Conservation (phyloP, 2,113 vertebrate species). For the Uria aalge region DNA sequence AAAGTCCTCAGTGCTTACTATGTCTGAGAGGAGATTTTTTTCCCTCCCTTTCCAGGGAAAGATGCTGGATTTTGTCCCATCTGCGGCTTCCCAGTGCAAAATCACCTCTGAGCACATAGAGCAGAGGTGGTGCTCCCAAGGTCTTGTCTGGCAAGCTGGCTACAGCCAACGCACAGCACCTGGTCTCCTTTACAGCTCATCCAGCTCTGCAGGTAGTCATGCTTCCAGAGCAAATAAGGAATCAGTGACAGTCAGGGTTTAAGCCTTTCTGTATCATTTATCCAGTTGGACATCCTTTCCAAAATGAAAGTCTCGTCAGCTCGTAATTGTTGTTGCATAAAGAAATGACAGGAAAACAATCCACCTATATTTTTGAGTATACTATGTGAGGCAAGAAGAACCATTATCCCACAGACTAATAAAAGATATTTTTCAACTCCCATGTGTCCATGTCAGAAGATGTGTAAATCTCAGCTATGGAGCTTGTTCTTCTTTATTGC, state of each 20-base stretch:
- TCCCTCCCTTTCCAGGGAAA: not conserved
- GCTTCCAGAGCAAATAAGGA: not conserved
- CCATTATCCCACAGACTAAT: not conserved
- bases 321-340: not conserved
- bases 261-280: not conserved
- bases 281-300: not conserved
- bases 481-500: not conserved
- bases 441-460: not conserved
- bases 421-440: not conserved
- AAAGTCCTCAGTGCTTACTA: not conserved
- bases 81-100: not conserved
- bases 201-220: not conserved
- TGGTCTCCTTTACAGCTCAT: not conserved
- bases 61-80: not conserved
- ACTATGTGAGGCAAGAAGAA: not conserved
- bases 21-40: not conserved
- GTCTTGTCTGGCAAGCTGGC: not conserved
- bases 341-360: not conserved
- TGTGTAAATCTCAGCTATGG: not conserved
- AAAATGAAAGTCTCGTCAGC: not conserved
- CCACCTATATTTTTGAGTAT: not conserved
- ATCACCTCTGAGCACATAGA: not conserved
- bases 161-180: not conserved
- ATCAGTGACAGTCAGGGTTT: not conserved
- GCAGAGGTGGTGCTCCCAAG: not conserved